Base-by-base conservation (phyloP, 2,888 invertebrate species). In the Tortricodes alternella region DNA sequence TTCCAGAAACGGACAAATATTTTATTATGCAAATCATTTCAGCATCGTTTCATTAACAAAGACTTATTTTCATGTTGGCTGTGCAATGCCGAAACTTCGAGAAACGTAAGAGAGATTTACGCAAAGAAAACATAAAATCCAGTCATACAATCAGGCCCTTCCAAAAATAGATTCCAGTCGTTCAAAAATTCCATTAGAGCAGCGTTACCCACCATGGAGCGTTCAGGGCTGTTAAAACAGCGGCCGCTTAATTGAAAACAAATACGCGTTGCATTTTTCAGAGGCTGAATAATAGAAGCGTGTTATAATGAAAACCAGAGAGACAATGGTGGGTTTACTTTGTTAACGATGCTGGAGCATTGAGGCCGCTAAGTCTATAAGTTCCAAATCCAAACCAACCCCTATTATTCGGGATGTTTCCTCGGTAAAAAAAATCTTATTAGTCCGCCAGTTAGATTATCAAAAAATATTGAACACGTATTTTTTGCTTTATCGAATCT, bases 221-320 rank as follows among this genome's bases (percentile, higher is more conserved):
- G 41, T 11, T 32, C 41, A 32, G 39, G 35, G 18, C 16, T 41
- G 15, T 16, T 4, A 38, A 46, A 51, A 21, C 44, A 51, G 6
- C 4, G 13, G 27, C 35, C 43, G 52, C 48, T 43, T 53, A 49
- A 58, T 53, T 48, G 48, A 53, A 58, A 41, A 53, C 53, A 53
- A 58, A 58, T 48, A 58, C 49, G 53, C 35, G 43, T 19, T 34
- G 53, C 35, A 37, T 44, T 55, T 49, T 49, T 50, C 52, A 34
- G 38, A 34, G 27, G 32, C 32, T 44, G 46, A 46, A 60, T 53
- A 58, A 58, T 53, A 46, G 37, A 39, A 35, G 29, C 43, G 37
- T 53, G 53, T 60, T 46, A 60, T 58, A 51, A 60, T 60, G 58
- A 58, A 60, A 60, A 58, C 46, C 55, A 41, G 53, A 38, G 34